Conservation (phyloP, 2,797 vertebrate genomes). For the Hippocampus kuda region DNA sequence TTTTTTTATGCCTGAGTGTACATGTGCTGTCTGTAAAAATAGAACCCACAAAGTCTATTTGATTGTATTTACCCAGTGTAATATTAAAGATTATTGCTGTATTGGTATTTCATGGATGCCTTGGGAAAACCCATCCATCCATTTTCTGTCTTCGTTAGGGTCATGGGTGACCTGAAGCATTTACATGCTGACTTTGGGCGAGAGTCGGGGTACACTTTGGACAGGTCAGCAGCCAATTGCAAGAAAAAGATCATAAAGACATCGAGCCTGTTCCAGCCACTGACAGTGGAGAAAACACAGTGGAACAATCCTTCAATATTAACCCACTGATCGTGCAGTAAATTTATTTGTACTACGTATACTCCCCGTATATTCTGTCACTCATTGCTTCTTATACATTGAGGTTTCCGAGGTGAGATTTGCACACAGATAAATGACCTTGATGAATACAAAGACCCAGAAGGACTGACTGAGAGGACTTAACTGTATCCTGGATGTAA, state of each 20-base stretch:
- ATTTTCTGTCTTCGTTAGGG: background rate
- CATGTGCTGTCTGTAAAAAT: background rate
- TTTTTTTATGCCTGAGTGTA: too few relatives aligned
- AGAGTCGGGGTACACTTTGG: background rate
- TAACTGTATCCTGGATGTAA: slow-evolving; percentile 38
- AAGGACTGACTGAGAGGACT: slow-evolving; percentile 13
- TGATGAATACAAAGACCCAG: slow-evolving; percentile 34
- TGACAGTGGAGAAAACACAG: background rate
- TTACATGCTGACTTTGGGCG: background rate
- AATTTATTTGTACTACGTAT: slow-evolving; percentile 37
- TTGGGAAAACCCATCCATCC: background rate
- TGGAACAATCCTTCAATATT: background rate
- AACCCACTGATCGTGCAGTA: slow-evolving; percentile 19
- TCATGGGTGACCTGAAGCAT: background rate
- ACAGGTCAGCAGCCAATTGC: background rate
- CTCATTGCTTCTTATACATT: slow-evolving; percentile 43
- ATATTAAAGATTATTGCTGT: background rate
- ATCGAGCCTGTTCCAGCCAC: background rate
- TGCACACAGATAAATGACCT: slow-evolving; percentile 39
- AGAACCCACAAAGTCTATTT: background rate
- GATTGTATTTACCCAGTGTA: background rate
- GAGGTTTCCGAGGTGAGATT: slow-evolving; percentile 56
- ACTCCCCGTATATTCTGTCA: slow-evolving; percentile 20
- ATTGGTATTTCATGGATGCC: background rate
- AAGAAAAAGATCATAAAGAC: background rate